These are phyloP conservation scores for Cavia aperea DNA, from an alignment of 2,113 vertebrate genomes.

Conservation along the genomic window DNA sequence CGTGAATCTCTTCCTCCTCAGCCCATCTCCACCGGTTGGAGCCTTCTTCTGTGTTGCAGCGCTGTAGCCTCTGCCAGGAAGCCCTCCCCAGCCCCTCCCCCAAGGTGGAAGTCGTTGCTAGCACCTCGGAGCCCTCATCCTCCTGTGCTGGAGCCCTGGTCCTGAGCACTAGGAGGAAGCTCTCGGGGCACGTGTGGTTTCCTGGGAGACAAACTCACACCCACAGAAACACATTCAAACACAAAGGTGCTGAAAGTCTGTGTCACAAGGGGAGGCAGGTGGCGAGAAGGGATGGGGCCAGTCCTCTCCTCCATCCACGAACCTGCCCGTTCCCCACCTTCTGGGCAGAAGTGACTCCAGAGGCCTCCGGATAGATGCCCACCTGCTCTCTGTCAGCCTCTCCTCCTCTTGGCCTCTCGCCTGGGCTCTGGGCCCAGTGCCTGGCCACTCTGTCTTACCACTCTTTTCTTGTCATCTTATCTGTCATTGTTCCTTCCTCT, in stretches of 20 bases:
- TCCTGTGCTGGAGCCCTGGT: background rate
- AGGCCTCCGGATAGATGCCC: background rate
- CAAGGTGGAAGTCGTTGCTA: background rate
- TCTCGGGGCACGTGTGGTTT: background rate
- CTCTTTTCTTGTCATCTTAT: slow-evolving; percentile 7
- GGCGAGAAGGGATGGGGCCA: background rate
- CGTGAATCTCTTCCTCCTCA: background rate
- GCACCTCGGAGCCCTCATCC: background rate
- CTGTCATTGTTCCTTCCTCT: slow-evolving; percentile 47
- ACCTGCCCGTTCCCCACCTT: background rate
- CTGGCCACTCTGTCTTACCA: background rate
- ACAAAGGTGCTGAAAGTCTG: background rate
- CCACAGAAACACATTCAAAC: background rate
- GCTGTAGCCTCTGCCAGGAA: background rate
- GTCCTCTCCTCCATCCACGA: background rate
- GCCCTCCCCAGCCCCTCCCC: background rate
- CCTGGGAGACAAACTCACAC: background rate
- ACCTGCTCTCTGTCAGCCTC: background rate
- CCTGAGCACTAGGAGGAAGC: background rate
- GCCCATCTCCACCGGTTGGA: background rate
- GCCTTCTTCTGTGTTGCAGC: background rate
- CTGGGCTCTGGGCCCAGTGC: slow-evolving; percentile 46
- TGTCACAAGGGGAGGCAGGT: background rate
- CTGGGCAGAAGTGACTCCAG: background rate
- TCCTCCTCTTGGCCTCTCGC: slow-evolving; percentile 5